These are phyloP conservation scores for Halcyon malimbica DNA, from an alignment of 2,113 vertebrate genomes.

Conservation along the genomic window DNA sequence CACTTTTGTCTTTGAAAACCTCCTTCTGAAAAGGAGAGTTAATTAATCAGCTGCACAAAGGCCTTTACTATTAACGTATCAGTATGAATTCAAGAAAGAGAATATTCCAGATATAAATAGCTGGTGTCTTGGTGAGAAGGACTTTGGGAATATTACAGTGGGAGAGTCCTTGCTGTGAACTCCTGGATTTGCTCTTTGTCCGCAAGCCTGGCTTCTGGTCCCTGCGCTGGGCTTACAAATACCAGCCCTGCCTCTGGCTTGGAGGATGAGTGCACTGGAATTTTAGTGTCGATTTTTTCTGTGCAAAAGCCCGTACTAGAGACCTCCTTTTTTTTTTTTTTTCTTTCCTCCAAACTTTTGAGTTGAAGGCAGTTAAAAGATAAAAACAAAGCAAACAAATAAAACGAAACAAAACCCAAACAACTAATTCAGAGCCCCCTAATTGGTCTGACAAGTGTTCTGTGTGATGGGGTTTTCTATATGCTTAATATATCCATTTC, in stretches of 20 bases:
- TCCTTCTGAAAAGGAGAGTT: background rate
- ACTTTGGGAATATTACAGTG: background rate
- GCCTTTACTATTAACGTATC: background rate
- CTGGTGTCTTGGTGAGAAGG: background rate
- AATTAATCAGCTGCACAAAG: background rate
- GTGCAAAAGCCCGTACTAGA: background rate
- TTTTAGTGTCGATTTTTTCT: background rate
- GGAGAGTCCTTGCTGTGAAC: background rate
- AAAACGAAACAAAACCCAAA: background rate
- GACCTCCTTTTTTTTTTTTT: background rate
- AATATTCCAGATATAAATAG: background rate
- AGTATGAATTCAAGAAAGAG: background rate
- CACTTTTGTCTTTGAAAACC: background rate
- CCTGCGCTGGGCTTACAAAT: background rate
- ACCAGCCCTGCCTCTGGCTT: background rate
- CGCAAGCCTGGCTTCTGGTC: conserved; percentile 26
- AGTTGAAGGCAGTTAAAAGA: background rate
- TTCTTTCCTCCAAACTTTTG: background rate
- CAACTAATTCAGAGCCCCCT: background rate
- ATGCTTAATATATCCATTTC: background rate
- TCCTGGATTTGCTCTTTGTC: conserved; percentile 24
- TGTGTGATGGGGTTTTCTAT: background rate
- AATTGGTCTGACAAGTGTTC: background rate
- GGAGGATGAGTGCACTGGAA: background rate
- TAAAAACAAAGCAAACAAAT: background rate